A percentile compares a stretch with the other conserved stretches of the same genome.
phyloP scores from a whole-genome alignment of 1,140 invertebrate species.

The Drosophila santomea region DNA sequence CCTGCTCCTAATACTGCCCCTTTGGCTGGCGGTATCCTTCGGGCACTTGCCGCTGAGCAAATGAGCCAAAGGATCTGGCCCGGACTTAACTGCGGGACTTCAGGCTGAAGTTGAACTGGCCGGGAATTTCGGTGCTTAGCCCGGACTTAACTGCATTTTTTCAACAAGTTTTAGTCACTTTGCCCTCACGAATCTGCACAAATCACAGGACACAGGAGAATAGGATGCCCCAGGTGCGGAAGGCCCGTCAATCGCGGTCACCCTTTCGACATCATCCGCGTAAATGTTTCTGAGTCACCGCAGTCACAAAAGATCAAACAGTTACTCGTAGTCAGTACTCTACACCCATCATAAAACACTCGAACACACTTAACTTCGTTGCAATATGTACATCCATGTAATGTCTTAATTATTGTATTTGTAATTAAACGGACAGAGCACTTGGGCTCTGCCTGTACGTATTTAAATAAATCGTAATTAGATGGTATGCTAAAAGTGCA shows the following conservation, averaged over 20 bases:
- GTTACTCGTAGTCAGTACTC: conserved; percentile 30
- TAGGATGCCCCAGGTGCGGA: neutral
- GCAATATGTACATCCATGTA: conserved; percentile 66
- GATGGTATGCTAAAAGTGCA: conserved; percentile 31
- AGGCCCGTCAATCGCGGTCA: neutral
- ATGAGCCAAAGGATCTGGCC: conserved; percentile 39
- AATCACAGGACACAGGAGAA: conserved; percentile 30
- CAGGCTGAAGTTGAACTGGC: conserved; percentile 29
- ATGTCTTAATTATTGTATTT: conserved; percentile 70
- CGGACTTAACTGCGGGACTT: conserved; percentile 61
- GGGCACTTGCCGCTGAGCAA: conserved; percentile 62
- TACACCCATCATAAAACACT: conserved; percentile 29
- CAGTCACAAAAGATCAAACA: conserved; percentile 39
- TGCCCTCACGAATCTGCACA: conserved; percentile 40
- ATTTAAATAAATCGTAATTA: conserved; percentile 67
- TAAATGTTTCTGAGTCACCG: conserved; percentile 50
- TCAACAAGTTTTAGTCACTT: conserved; percentile 54
- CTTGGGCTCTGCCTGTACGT: conserved; percentile 20
- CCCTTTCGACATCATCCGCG: conserved; percentile 9
- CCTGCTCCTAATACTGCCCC: conserved; percentile 50
- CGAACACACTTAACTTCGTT: conserved; percentile 40
- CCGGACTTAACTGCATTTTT: conserved; percentile 42
- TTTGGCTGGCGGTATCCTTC: conserved; percentile 52
- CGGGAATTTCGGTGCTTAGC: conserved; percentile 16
- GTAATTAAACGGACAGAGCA: conserved; percentile 49